These are phyloP conservation scores for Pseudomugil gertrudae DNA, from an alignment of 2,797 vertebrate species.

Conservation along the genomic window DNA sequence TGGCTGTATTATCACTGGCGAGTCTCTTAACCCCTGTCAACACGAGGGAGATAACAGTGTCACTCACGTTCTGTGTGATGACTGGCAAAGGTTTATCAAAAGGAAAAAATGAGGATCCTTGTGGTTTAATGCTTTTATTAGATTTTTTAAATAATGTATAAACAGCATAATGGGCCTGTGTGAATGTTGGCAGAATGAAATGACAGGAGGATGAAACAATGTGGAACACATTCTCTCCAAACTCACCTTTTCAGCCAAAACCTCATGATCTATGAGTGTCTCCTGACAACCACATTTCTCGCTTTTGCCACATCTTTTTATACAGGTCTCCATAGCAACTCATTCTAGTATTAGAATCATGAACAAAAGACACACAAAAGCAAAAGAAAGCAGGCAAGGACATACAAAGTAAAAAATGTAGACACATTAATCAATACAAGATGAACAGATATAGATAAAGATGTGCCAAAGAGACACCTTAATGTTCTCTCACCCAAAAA, in stretches of 20 bases:
- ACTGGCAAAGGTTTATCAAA: constrained; percentile 28
- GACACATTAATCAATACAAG: constrained; percentile 28
- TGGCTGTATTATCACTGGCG: constrained; percentile 75
- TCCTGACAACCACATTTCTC: constrained; percentile 68
- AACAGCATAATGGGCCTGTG: background rate
- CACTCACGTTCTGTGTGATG: constrained; percentile 20
- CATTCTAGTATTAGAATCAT: constrained; percentile 64
- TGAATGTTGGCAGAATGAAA: background rate
- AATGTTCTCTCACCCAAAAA: background rate
- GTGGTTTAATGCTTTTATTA: background rate
- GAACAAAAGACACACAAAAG: constrained; percentile 68
- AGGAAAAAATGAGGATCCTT: background rate
- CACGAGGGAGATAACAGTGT: constrained; percentile 63
- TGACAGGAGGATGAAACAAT: background rate
- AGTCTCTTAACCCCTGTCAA: constrained; percentile 81
- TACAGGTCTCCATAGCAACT: constrained; percentile 82
- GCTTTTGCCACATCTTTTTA: constrained; percentile 63
- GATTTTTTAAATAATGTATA: constrained; percentile 4
- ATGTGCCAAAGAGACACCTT: background rate
- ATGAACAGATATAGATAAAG: constrained; percentile 2
- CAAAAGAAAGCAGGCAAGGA: constrained; percentile 57
- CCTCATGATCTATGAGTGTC: constrained; percentile 45
- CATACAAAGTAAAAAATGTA: constrained; percentile 53
- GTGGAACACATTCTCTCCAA: background rate
- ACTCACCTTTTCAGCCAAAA: constrained; percentile 39